phyloP scores from a whole-genome alignment of 2,113 vertebrate species.

The Epinephelus moara region DNA sequence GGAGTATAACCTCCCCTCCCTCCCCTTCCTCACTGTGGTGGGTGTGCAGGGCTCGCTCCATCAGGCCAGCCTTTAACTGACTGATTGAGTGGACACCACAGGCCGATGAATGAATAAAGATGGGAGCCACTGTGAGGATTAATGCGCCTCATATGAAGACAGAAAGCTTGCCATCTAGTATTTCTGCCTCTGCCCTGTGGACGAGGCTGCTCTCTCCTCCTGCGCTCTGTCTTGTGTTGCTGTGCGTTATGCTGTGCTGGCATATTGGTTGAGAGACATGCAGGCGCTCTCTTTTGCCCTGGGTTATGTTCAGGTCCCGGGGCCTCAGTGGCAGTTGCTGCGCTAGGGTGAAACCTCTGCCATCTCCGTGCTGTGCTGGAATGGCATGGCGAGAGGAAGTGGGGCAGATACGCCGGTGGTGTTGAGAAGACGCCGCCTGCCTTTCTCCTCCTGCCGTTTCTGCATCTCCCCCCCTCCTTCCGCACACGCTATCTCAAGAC shows the following conservation, averaged over 20 bases:
- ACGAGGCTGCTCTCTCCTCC: constrained; percentile 32
- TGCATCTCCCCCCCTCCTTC: constrained; percentile 4
- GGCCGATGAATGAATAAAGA: constrained; percentile 80
- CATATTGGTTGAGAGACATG: constrained; percentile 20
- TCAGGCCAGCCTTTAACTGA: constrained; percentile 72
- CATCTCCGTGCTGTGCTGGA: not conserved
- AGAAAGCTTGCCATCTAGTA: constrained; percentile 45
- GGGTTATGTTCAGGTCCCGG: constrained; percentile 43
- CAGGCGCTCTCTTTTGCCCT: constrained; percentile 21
- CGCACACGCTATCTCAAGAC: constrained; percentile 39
- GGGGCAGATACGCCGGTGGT: constrained; percentile 37
- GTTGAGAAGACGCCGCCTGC: constrained; percentile 28
- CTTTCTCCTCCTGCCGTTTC: constrained; percentile 34
- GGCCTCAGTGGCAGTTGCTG: constrained; percentile 35
- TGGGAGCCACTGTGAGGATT: constrained; percentile 72
- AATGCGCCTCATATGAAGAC: constrained; percentile 72
- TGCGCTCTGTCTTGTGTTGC: constrained; percentile 17
- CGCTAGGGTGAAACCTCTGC: constrained; percentile 45
- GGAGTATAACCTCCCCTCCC: constrained; percentile 61
- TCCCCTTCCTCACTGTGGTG: constrained; percentile 26
- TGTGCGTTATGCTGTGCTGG: constrained; percentile 38
- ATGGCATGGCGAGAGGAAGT: constrained; percentile 33
- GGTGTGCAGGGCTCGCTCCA: constrained; percentile 56
- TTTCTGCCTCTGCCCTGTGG: constrained; percentile 50
- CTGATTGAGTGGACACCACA: constrained; percentile 79